A percentile compares a stretch with the other conserved stretches of the same genome.
Conservation (phyloP, 2,888 invertebrate species). For the Platerodrilus igneus region DNA sequence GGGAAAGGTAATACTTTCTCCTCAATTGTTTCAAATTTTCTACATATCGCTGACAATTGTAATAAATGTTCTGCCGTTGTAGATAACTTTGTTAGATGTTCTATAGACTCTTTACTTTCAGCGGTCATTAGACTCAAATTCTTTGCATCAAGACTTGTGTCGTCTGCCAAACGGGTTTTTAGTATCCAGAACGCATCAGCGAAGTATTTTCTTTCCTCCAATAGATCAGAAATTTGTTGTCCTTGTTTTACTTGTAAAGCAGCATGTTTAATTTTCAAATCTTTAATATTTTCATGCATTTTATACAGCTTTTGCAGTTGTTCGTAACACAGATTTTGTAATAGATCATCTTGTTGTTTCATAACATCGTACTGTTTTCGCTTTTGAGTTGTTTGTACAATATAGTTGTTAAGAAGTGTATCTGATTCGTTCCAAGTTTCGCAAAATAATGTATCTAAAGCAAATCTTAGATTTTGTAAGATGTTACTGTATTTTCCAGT, state of each 20-base stretch:
- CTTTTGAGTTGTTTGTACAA: slow-evolving; percentile 19
- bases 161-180: slow-evolving; percentile 53
- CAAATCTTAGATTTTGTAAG: slow-evolving; percentile 32
- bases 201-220: slow-evolving; percentile 44
- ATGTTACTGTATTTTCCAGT: slow-evolving; percentile 33
- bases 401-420: slow-evolving; percentile 29
- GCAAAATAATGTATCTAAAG: slow-evolving; percentile 33
- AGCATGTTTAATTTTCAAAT: slow-evolving; percentile 30
- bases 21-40: slow-evolving; percentile 61
- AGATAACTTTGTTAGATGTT: slow-evolving; percentile 53
- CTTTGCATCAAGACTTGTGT: slow-evolving; percentile 50
- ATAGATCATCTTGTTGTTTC: slow-evolving; percentile 34
- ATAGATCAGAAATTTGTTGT: slow-evolving; percentile 31
- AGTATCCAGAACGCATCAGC: slow-evolving; percentile 38
- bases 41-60: slow-evolving; percentile 59
- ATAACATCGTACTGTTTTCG: slow-evolving; percentile 33
- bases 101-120: slow-evolving; percentile 55
- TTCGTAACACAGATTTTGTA: slow-evolving; percentile 26
- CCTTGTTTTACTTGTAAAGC: slow-evolving; percentile 24
- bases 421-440: slow-evolving; percentile 35
- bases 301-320: slow-evolving; percentile 33
- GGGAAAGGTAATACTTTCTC: slow-evolving; percentile 51
- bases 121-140: slow-evolving; percentile 59
- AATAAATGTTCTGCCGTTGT: slow-evolving; percentile 58
- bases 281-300: slow-evolving; percentile 31